Evolutionary conservation across 1,140 invertebrate species (phyloP).

Genomic region (Portunus trituberculatus): DNA sequence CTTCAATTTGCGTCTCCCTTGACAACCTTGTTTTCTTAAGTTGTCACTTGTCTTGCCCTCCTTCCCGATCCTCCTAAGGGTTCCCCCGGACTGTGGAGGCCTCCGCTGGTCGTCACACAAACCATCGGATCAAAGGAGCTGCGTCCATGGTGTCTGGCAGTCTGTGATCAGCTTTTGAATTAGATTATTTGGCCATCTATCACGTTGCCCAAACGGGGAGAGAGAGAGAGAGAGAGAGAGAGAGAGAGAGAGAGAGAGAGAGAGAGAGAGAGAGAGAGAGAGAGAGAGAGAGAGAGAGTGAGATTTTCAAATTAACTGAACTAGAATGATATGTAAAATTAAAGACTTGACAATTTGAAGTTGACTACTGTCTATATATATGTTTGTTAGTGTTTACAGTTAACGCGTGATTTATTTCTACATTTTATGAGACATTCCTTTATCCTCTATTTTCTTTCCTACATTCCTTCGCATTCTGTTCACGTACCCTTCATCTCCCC

Average conservation of each 20-base stretch:
- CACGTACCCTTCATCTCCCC: neutral
- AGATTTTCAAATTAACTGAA: neutral
- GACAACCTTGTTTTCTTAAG: too few species aligned
- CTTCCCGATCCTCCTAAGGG: neutral
- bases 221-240: neutral
- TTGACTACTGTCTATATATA: neutral
- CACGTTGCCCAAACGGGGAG: slow-evolving; percentile 37
- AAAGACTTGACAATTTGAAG: neutral
- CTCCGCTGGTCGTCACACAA: neutral
- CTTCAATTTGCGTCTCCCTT: too few species aligned
- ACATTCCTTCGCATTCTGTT: neutral
- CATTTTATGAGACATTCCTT: neutral
- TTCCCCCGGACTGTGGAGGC: neutral
- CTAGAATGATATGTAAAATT: neutral
- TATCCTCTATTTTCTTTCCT: neutral
- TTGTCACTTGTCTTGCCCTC: neutral
- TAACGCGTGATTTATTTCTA: neutral
- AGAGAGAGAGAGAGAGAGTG: slow-evolving; percentile 51
- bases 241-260: slow-evolving; percentile 52
- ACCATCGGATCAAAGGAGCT: slow-evolving; percentile 25
- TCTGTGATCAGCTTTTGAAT: slow-evolving; percentile 54
- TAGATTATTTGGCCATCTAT: slow-evolving; percentile 69
- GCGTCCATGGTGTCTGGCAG: slow-evolving; percentile 49
- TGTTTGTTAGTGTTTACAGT: neutral
- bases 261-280: slow-evolving; percentile 52